phyloP scores from a whole-genome alignment of 1,140 invertebrate species.

The Panulirus ornatus region DNA sequence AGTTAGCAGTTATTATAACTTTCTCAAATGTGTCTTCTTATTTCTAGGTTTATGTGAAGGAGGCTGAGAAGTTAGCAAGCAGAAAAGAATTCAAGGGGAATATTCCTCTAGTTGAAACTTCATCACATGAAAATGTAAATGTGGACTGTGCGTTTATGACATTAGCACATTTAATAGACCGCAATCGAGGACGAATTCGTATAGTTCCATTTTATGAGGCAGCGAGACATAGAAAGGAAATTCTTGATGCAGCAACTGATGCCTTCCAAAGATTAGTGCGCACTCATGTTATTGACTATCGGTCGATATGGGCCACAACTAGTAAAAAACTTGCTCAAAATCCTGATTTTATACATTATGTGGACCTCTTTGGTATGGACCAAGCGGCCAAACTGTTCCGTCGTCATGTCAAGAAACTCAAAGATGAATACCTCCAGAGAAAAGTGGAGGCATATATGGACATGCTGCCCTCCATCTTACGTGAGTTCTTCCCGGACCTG shows the following conservation, averaged over 20 bases:
- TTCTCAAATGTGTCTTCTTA: not conserved
- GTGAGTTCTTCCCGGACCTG: constrained; percentile 90
- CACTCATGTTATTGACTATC: constrained; percentile 85
- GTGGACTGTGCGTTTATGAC: constrained; percentile 95
- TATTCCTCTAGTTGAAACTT: constrained; percentile 95
- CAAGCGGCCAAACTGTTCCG: constrained; percentile 89
- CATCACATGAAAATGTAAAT: constrained; percentile 97
- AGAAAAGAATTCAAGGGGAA: constrained; percentile 86
- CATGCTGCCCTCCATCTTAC: constrained; percentile 87
- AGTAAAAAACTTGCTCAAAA: constrained; percentile 91
- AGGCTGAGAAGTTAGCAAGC: constrained; percentile 92
- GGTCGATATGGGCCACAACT: constrained; percentile 91
- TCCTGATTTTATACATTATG: constrained; percentile 90
- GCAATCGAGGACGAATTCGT: constrained; percentile 84
- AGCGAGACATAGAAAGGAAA: constrained; percentile 89
- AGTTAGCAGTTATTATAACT: not conserved
- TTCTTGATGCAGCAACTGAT: constrained; percentile 92
- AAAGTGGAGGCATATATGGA: constrained; percentile 90
- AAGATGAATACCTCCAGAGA: constrained; percentile 90
- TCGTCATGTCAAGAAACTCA: constrained; percentile 89
- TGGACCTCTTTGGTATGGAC: constrained; percentile 93
- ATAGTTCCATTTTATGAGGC: constrained; percentile 93
- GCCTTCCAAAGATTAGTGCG: constrained; percentile 84
- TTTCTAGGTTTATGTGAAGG: constrained; percentile 85
- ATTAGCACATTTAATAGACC: constrained; percentile 94